Evolutionary conservation across 1,140 invertebrate genomes (phyloP).

Genomic region (Thereuonema tuberculata): DNA sequence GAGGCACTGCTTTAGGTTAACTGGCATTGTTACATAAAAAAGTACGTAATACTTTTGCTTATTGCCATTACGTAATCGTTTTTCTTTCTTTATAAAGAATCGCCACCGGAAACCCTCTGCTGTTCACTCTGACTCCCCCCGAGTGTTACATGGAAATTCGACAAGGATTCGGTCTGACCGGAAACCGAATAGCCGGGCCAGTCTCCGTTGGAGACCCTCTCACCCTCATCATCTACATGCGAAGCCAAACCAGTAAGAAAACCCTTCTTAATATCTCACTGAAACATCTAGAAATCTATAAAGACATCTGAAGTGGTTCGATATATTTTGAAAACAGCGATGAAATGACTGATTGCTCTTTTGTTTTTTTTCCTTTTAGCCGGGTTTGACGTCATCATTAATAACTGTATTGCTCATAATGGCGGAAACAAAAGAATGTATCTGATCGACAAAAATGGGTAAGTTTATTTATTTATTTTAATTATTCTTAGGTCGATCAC

Average conservation of each 20-base stretch:
- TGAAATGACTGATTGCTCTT: too few relatives aligned
- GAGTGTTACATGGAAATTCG: constrained; percentile 92
- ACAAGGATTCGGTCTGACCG: constrained; percentile 51
- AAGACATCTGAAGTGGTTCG: too few relatives aligned
- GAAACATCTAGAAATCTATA: too few relatives aligned
- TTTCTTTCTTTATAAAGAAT: background rate
- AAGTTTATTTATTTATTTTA: too few relatives aligned
- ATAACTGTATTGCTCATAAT: constrained; percentile 88
- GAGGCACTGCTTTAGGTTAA: too few relatives aligned
- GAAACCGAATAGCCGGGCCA: constrained; percentile 67
- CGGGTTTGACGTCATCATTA: constrained; percentile 91
- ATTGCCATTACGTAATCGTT: too few relatives aligned
- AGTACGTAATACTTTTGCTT: background rate
- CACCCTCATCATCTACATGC: constrained; percentile 85
- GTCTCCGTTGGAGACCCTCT: constrained; percentile 82
- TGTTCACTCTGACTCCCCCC: constrained; percentile 82
- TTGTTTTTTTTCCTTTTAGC: constrained; percentile 41
- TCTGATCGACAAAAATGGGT: constrained; percentile 83
- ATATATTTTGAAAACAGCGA: too few relatives aligned
- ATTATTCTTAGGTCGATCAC: too few relatives aligned
- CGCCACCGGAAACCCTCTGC: constrained; percentile 71
- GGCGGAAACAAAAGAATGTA: constrained; percentile 80
- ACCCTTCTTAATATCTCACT: too few relatives aligned
- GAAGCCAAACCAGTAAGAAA: constrained; percentile 45
- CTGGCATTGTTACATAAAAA: too few relatives aligned